phyloP scores from a whole-genome alignment of 2,797 vertebrate genomes.

The Kryptolebias ocellatus region DNA sequence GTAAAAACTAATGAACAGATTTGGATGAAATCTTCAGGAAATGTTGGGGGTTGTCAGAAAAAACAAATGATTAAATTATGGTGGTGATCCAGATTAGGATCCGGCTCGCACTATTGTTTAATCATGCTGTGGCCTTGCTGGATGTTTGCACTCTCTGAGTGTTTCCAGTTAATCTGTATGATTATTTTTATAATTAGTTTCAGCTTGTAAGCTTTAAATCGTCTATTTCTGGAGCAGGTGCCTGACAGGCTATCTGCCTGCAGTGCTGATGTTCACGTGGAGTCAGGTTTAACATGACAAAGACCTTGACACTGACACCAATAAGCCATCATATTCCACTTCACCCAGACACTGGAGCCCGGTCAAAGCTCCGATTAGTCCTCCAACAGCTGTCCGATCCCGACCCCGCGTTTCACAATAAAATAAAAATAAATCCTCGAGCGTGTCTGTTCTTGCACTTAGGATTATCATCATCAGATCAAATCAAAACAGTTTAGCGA shows the following conservation, averaged over 20 bases:
- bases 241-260: slow-evolving; percentile 20
- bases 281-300: slow-evolving; percentile 62
- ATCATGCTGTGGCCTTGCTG: too few relatives aligned
- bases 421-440: not conserved
- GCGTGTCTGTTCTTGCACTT: too few relatives aligned
- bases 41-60: too few relatives aligned
- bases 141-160: too few relatives aligned
- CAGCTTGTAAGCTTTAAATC: slow-evolving; percentile 43
- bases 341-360: slow-evolving; percentile 23
- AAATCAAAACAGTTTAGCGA: too few relatives aligned
- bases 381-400: slow-evolving; percentile 21
- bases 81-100: too few relatives aligned
- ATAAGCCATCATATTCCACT: slow-evolving; percentile 37
- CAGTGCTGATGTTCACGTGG: slow-evolving; percentile 38
- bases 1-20: too few relatives aligned
- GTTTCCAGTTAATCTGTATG: not conserved
- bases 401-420: not conserved
- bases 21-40: too few relatives aligned
- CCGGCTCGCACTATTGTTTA: too few relatives aligned
- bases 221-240: slow-evolving; percentile 54
- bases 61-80: too few relatives aligned
- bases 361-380: slow-evolving; percentile 22
- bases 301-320: slow-evolving; percentile 59
- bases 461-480: not conserved
- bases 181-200: slow-evolving; percentile 44